A percentile compares a stretch with the other conserved stretches of the same genome.
Evolutionary conservation across 1,140 invertebrate genomes (phyloP).

Genomic region (Trichoplusia ni): DNA sequence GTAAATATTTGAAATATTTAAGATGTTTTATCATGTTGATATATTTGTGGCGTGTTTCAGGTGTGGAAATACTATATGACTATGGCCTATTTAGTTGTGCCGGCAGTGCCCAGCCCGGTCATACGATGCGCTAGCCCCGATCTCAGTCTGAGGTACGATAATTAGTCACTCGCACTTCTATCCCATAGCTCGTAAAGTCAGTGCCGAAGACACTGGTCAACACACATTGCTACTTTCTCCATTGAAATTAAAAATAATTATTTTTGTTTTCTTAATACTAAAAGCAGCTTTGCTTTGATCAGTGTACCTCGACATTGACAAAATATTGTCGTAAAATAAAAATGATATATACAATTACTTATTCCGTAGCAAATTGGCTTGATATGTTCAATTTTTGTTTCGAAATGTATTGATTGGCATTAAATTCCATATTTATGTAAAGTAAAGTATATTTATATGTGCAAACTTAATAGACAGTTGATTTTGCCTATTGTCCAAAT

Average conservation of each 20-base stretch:
- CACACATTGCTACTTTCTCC: not conserved
- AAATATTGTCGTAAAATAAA: conserved; percentile 1
- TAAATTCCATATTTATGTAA: conserved; percentile 29
- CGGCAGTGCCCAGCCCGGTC: conserved; percentile 90
- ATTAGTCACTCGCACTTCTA: not conserved
- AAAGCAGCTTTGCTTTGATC: not conserved
- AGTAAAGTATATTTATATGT: conserved; percentile 11
- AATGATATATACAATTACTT: not conserved
- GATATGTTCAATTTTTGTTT: conserved; percentile 22
- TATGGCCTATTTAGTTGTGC: conserved; percentile 96
- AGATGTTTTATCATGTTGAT: not conserved
- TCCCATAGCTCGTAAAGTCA: not conserved
- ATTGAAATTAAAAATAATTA: not conserved
- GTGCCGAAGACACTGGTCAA: not conserved
- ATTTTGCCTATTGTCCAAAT: conserved; percentile 4
- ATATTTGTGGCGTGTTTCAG: conserved; percentile 63
- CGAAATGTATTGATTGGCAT: conserved; percentile 46
- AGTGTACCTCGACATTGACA: not conserved
- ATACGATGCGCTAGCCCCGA: conserved; percentile 96
- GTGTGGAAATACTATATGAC: conserved; percentile 98
- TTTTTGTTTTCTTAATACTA: not conserved
- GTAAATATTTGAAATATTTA: too few species aligned
- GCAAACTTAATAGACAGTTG: conserved; percentile 6
- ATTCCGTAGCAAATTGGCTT: conserved; percentile 37
- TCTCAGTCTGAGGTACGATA: conserved; percentile 90